A percentile compares a stretch with the other conserved stretches of the same genome.
phyloP scores from a whole-genome alignment of 2,888 invertebrate species.

The Lithosia quadra region DNA sequence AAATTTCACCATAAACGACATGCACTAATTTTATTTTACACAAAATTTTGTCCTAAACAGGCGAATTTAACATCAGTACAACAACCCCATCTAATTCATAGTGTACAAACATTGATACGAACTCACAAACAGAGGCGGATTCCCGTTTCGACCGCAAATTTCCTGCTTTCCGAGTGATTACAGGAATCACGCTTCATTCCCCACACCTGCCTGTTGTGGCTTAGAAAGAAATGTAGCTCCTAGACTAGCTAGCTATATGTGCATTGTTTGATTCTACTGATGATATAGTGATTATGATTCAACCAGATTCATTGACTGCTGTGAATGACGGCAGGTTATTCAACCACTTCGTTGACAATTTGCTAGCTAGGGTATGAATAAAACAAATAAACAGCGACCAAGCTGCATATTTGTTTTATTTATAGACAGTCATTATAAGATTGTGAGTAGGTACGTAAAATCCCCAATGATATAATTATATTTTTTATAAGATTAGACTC shows the following conservation, averaged over 20 bases:
- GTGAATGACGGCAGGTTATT: too few species aligned
- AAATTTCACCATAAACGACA: neutral
- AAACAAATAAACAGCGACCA: too few species aligned
- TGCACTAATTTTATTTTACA: neutral
- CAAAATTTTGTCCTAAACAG: neutral
- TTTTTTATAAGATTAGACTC: too few species aligned
- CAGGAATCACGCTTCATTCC: slow-evolving; percentile 80
- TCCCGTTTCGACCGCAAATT: slow-evolving; percentile 78
- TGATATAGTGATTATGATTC: neutral
- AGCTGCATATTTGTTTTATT: too few species aligned
- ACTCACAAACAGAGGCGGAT: slow-evolving; percentile 38
- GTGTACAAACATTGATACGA: slow-evolving; percentile 32
- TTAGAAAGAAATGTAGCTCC: slow-evolving; percentile 46
- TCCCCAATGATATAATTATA: too few species aligned
- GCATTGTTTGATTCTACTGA: slow-evolving; percentile 7
- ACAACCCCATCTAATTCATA: slow-evolving; percentile 17
- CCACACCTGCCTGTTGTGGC: slow-evolving; percentile 76
- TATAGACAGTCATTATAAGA: too few species aligned
- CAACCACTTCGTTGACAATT: too few species aligned
- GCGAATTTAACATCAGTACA: slow-evolving; percentile 4
- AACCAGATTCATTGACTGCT: too few species aligned
- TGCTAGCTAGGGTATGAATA: too few species aligned
- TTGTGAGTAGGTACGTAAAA: too few species aligned
- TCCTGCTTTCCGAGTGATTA: slow-evolving; percentile 80
- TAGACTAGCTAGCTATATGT: slow-evolving; percentile 25